Conservation (phyloP, 1,140 invertebrate species). For the Drosophila sechellia region DNA sequence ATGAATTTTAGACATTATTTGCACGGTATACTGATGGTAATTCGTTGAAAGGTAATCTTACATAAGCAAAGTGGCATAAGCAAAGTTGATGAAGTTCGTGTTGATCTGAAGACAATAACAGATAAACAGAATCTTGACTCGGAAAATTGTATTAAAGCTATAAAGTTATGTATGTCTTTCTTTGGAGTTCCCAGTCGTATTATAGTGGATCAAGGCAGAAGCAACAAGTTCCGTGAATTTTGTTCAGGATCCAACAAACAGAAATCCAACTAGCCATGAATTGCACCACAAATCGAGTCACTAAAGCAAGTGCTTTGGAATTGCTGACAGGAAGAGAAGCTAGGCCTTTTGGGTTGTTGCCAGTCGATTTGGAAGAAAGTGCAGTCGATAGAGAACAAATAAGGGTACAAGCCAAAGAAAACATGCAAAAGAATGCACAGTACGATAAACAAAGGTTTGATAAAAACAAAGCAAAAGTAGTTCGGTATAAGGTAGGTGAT, state of each 20-base stretch:
- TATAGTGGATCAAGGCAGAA: not conserved
- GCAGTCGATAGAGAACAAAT: not conserved
- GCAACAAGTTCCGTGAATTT: not conserved
- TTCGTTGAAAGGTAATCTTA: no score
- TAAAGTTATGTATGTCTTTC: not conserved
- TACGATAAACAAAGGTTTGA: not conserved
- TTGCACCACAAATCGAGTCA: not conserved
- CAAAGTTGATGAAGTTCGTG: not conserved
- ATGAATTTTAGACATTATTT: not conserved
- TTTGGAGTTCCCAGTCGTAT: not conserved
- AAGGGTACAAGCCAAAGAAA: not conserved
- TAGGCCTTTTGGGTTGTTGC: not conserved
- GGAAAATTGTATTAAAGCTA: conserved; percentile 1
- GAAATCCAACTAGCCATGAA: no score
- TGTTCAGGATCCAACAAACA: not conserved
- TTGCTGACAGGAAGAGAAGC: not conserved
- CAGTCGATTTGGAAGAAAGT: not conserved
- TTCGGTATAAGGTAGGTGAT: not conserved
- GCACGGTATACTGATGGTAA: no score
- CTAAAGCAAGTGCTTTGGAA: not conserved
- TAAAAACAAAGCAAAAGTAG: not conserved
- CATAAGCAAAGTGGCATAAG: no score
- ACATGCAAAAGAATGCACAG: not conserved
- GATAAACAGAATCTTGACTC: not conserved
- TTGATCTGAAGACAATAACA: not conserved